Evolutionary conservation across 1,140 invertebrate genomes (phyloP), one percentile per base, ranked within the genome.

Genomic region (Papilio polyxenes): DNA sequence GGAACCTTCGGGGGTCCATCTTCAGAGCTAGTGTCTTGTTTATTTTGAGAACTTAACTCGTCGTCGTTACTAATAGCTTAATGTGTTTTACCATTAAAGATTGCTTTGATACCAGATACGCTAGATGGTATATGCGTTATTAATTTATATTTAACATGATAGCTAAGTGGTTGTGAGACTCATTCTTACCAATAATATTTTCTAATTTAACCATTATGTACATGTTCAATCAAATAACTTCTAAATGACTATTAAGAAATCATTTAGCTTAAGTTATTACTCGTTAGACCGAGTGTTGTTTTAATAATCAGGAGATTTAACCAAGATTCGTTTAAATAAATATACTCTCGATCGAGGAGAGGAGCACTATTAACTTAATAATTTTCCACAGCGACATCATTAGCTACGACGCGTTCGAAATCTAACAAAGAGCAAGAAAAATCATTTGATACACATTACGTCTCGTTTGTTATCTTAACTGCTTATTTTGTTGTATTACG

Each of bases 371-470:
- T 44, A 20, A 59, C 62, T 65, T 72, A 31, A 37, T 37, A 72
- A 72, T 72, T 72, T 72, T 72, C 65, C 65, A 72, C 31, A 37
- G 65, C 65, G 65, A 37, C 65, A 72, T 40, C 65, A 72, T 72
- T 72, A 72, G 65, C 37, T 37, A 72, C 31, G 65, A 37, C 31
- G 23, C 31, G 23, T 72, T 37, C 13, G 31, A 40, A 72, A 72
- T 69, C 31, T 69, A 5, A 23, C 31, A 37, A 40, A 37, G 65
- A 72, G 65, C 13, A 11, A 37, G 31, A 72, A 72, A 72, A 8
- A 37, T 72, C 31, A 72, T 72, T 72, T 72, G 65, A 31, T 72
- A 72, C 65, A 72, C 65, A 72, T 37, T 72, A 72, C 31, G 31
- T 20, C 10, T 37, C 65, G 31, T 72, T 72, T 37, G 62, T 37